A percentile compares a stretch with the other conserved stretches of the same genome.
Conservation (phyloP, 2,888 invertebrate species). For the Nymphalis c-album region DNA sequence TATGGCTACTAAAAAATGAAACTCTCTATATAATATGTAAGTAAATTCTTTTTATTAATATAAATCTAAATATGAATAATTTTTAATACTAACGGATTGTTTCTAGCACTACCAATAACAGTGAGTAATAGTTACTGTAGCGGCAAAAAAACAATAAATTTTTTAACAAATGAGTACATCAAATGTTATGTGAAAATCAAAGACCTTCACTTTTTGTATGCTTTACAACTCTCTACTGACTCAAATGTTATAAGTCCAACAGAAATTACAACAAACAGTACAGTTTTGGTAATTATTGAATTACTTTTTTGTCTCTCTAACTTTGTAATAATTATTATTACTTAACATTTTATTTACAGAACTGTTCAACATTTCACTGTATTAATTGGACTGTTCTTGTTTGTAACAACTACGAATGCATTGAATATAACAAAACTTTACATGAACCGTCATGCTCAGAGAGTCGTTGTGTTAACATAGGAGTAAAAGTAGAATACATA, state of each 20-base stretch:
- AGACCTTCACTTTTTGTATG: constrained; percentile 67
- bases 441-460: constrained; percentile 63
- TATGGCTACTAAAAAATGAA: constrained; percentile 63
- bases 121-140: constrained; percentile 62
- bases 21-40: constrained; percentile 59
- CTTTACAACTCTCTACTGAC: constrained; percentile 53
- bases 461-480: constrained; percentile 58
- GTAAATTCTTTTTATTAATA: constrained; percentile 28
- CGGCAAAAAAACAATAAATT: constrained; percentile 56
- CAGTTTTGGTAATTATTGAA: constrained; percentile 54
- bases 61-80: neutral
- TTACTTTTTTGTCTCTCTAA: neutral
- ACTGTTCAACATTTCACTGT: constrained; percentile 65
- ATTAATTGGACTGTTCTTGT: constrained; percentile 62
- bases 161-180: constrained; percentile 57
- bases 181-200: constrained; percentile 61
- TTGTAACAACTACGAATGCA: constrained; percentile 56
- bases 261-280: constrained; percentile 51
- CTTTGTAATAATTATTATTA: neutral
- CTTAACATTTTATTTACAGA: constrained; percentile 53
- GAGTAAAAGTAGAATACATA: constrained; percentile 59
- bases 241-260: constrained; percentile 59
- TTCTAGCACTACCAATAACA: constrained; percentile 64
- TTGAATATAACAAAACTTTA: constrained; percentile 53
- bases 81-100: constrained; percentile 15